Evolutionary conservation across 2,113 vertebrate genomes (phyloP).

Genomic region (Piliocolobus tephrosceles): DNA sequence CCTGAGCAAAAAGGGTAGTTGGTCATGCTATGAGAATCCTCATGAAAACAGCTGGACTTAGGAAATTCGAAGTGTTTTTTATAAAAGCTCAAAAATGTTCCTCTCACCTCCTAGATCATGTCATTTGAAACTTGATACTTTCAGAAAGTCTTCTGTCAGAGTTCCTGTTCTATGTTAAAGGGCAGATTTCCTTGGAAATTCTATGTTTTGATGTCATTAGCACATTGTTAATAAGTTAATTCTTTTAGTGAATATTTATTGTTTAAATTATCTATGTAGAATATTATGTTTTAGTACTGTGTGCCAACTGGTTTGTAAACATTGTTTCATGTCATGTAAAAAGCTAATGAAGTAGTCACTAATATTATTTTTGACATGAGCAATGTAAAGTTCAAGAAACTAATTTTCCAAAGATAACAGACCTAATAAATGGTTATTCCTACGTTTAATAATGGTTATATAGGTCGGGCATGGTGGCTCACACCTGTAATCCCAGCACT

Average conservation of each 20-base stretch:
- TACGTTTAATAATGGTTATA: neutral
- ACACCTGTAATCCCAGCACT: no score
- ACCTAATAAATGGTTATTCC: neutral
- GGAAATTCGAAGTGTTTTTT: neutral
- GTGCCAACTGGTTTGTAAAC: neutral
- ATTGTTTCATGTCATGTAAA: neutral
- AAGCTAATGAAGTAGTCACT: neutral
- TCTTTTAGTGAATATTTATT: neutral
- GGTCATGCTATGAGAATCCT: neutral
- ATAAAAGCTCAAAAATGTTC: neutral
- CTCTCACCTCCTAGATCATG: neutral
- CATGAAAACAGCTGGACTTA: neutral
- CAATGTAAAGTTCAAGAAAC: neutral
- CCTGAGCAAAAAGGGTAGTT: neutral
- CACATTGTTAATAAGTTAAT: neutral
- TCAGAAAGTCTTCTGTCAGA: neutral
- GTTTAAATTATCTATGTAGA: neutral
- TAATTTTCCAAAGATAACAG: neutral
- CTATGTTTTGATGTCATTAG: neutral
- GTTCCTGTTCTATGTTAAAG: neutral
- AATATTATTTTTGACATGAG: neutral
- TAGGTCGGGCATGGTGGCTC: neutral
- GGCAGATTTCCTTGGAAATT: neutral
- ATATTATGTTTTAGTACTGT: neutral
- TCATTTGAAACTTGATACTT: neutral